Percentiles rank a stretch among this genome's conserved stretches.
Evolutionary conservation across 2,888 invertebrate genomes (phyloP).

Genomic region (Embidobia sp.): DNA sequence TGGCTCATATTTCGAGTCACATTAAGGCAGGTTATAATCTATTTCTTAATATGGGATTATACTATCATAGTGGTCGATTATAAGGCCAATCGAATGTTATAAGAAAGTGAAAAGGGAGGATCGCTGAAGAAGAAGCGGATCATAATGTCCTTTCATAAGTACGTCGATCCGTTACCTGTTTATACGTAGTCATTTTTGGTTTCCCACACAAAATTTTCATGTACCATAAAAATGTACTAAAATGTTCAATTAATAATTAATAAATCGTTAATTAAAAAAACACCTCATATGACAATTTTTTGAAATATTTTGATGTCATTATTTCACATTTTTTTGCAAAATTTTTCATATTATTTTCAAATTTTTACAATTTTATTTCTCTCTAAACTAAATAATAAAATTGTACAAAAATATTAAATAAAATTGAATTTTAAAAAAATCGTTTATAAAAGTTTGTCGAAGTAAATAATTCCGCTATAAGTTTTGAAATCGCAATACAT

Average conservation of each 20-base stretch:
- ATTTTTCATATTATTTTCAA: slow-evolving; percentile 1
- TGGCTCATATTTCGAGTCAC: slow-evolving; percentile 48
- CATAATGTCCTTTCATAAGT: slow-evolving; percentile 29
- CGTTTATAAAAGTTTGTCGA: no score
- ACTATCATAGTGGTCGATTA: slow-evolving; percentile 29
- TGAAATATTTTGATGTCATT: neutral
- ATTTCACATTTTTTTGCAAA: no score
- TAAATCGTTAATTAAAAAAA: no score
- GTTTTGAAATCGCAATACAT: slow-evolving; percentile 7
- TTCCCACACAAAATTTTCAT: slow-evolving; percentile 11
- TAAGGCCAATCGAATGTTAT: slow-evolving; percentile 38
- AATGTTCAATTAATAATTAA: no score
- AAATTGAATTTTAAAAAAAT: no score
- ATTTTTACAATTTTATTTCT: no score
- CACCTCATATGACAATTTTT: no score
- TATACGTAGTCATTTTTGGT: slow-evolving; percentile 5
- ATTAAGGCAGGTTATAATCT: slow-evolving; percentile 48
- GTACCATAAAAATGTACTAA: neutral
- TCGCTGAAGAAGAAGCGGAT: slow-evolving; percentile 10
- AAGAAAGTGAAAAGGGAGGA: slow-evolving; percentile 41
- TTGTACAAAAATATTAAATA: no score
- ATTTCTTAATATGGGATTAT: slow-evolving; percentile 57
- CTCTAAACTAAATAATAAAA: no score
- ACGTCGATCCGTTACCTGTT: no score
- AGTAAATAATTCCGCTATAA: no score